These are phyloP conservation scores for Achlya flavicornis DNA, from an alignment of 2,888 invertebrate species.

Conservation along the genomic window DNA sequence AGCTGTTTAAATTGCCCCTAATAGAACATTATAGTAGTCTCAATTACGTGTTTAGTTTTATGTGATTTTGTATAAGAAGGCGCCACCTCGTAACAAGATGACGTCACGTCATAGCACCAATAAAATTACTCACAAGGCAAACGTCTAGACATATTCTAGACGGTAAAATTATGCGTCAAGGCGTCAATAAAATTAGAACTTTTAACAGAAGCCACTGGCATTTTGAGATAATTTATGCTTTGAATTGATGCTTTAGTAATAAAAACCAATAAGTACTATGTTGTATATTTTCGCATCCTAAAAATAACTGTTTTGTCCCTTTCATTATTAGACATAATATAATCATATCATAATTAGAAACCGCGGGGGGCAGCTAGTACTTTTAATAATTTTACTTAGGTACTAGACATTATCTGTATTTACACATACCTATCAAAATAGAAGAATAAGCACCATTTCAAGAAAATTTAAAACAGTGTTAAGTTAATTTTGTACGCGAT, in stretches of 20 bases:
- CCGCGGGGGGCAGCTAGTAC: too few relatives aligned
- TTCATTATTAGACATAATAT: too few relatives aligned
- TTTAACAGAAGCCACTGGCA: not conserved
- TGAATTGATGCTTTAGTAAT: too few relatives aligned
- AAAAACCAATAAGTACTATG: too few relatives aligned
- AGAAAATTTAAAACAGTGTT: not conserved
- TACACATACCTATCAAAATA: too few relatives aligned
- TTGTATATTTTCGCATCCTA: too few relatives aligned
- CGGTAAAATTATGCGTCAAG: slow-evolving; percentile 37
- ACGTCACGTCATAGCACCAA: slow-evolving; percentile 42
- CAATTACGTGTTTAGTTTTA: slow-evolving; percentile 72
- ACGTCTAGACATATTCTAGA: slow-evolving; percentile 45
- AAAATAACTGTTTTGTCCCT: too few relatives aligned
- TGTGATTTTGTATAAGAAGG: slow-evolving; percentile 63
- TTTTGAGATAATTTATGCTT: too few relatives aligned
- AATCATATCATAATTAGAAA: too few relatives aligned
- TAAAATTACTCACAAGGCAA: slow-evolving; percentile 47
- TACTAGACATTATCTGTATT: too few relatives aligned
- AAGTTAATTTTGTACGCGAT: slow-evolving; percentile 27
- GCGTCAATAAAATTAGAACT: slow-evolving; percentile 34
- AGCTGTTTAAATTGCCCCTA: slow-evolving; percentile 70
- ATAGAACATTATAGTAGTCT: slow-evolving; percentile 71
- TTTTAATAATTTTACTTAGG: too few relatives aligned
- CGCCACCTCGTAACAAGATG: slow-evolving; percentile 56
- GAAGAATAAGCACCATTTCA: not conserved